A percentile compares a stretch with the other conserved stretches of the same genome.
phyloP scores from a whole-genome alignment of 2,113 vertebrate genomes.

The Vulpes vulpes region DNA sequence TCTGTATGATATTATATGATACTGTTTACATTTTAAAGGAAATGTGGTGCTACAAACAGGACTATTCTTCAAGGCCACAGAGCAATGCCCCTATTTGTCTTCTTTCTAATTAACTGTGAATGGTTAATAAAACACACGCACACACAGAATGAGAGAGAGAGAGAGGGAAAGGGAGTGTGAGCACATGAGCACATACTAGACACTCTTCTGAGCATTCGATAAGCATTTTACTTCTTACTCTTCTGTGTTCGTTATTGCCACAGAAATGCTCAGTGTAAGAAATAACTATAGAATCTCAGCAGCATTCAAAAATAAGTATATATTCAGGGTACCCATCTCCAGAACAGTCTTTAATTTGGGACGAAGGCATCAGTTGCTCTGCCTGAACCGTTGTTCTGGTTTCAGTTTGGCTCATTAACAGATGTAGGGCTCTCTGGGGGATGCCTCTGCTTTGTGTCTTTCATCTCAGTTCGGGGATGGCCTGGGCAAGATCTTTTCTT shows the following conservation, averaged over 20 bases:
- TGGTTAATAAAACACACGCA: not conserved
- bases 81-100: not conserved
- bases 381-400: not conserved
- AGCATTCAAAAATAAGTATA: not conserved
- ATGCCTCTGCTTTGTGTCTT: not conserved
- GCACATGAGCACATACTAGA: too few species aligned
- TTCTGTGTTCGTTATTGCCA: not conserved
- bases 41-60: not conserved
- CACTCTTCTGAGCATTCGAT: not conserved
- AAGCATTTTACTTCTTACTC: not conserved
- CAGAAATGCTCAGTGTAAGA: not conserved
- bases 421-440: not conserved
- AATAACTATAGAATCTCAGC: not conserved
- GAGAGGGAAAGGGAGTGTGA: not conserved
- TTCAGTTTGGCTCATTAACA: not conserved
- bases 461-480: not conserved
- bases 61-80: not conserved
- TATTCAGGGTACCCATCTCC: not conserved
- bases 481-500: not conserved
- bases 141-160: not conserved
- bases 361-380: not conserved
- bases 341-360: not conserved
- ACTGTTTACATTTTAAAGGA: not conserved
- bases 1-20: not conserved
- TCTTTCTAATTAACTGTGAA: not conserved